These are phyloP conservation scores for Pogonognathellus flavescens DNA, from an alignment of 1,140 invertebrate genomes.

Conservation along the genomic window DNA sequence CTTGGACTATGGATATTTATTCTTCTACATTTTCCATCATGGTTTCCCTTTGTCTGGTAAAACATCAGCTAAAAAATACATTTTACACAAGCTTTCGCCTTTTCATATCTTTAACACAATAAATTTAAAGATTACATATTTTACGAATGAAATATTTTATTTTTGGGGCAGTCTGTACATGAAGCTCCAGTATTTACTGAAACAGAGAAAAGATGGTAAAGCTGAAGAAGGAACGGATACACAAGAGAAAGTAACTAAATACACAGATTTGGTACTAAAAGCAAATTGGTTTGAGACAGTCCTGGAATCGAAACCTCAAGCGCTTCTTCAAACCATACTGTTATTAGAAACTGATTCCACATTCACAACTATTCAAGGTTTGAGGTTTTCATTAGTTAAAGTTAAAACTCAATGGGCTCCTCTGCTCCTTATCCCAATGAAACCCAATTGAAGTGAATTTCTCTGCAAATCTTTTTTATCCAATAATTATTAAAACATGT, in stretches of 20 bases:
- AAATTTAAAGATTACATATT: no score
- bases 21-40: not conserved
- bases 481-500: no score
- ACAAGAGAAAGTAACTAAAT: not conserved
- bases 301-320: slow-evolving; percentile 39
- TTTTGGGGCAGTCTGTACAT: not conserved
- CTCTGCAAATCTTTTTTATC: no score
- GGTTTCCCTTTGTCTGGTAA: slow-evolving; percentile 28
- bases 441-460: no score
- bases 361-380: not conserved
- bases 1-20: not conserved
- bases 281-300: slow-evolving; percentile 16
- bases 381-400: not conserved
- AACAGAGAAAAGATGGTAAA: not conserved
- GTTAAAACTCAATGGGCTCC: no score
- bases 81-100: no score
- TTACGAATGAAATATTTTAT: not conserved
- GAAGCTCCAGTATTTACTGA: not conserved
- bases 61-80: not conserved
- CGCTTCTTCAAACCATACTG: slow-evolving; percentile 27
- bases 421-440: no score
- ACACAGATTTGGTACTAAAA: not conserved
- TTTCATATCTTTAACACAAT: no score
- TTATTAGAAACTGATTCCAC: not conserved
- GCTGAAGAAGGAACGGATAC: not conserved